Evolutionary conservation across 2,888 invertebrate genomes (phyloP), one percentile per base, ranked within the genome.

Genomic region (Dryococelus australis): DNA sequence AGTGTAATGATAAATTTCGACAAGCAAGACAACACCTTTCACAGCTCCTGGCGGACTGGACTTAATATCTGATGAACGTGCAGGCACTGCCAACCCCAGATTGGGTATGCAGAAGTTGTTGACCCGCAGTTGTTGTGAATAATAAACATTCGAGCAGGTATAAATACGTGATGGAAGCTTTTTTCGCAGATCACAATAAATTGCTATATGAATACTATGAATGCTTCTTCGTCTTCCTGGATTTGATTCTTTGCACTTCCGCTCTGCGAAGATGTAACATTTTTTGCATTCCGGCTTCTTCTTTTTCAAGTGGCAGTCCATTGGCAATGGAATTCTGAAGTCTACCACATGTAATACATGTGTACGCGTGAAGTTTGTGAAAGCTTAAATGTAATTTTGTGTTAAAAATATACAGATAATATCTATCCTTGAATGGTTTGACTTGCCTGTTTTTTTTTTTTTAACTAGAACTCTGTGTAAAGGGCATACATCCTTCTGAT

Each of bases 61-160:
- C 89, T 87, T 90, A 88, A 88, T 89, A 84, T 89, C 89, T 90
- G 53, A 90, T 87, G 84, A 86, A 89, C 90, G 89, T 89, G n/a
- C 12, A 16, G 20, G 79, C 88, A 35, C 84, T 84, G n/a, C 78
- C 86, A 81, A 86, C 43, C 83, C 83, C 83, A 43, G 5, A 24
- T 83, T 0, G 43, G 35, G 83, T 43, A 83, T 43, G 87, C 85
- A 79, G 51, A 90, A 85, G 85, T 89, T 90, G 85, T 90, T 90
- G 8, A 89, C 89, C 89, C 89, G 90, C 35, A 90, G 87, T 86
- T 90, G 89, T 26, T 89, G 53, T 20, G 83, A 85, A 86, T 90
- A 90, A 86, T 89, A 90, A 27, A 88, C 89, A 35, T 88, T 90
- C 35, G 86, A 78, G 86, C 88, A 89, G 43, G 89, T 88, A 43